Conservation (phyloP, 2,797 vertebrate genomes). For the Manis pentadactyla region DNA sequence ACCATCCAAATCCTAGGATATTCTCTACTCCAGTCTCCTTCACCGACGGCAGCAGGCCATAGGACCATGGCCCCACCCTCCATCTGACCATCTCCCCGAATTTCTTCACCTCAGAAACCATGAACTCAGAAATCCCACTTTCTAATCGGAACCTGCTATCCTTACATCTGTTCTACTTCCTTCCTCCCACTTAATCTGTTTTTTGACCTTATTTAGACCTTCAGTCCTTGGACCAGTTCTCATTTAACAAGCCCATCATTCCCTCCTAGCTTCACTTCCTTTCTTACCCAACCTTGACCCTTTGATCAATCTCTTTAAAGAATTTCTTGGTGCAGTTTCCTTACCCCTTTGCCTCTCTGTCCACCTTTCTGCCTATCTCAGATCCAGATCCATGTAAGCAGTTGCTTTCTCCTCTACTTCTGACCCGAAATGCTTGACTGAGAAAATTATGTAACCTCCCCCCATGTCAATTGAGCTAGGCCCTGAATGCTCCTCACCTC, state of each 20-base stretch:
- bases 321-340: background rate
- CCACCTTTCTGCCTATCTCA: background rate
- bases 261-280: conserved; percentile 28
- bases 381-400: background rate
- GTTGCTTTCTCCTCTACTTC: conserved; percentile 18
- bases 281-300: conserved; percentile 39
- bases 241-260: conserved; percentile 47
- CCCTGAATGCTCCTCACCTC: background rate
- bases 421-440: background rate
- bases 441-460: background rate
- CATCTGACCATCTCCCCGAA: background rate
- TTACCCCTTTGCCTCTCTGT: background rate
- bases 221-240: background rate
- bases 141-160: background rate
- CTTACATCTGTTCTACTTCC: background rate
- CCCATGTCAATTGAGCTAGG: background rate
- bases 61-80: background rate
- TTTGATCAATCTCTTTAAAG: conserved; percentile 57
- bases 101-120: background rate
- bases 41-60: background rate
- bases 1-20: background rate
- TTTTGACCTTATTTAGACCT: conserved; percentile 50
- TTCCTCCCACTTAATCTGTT: conserved; percentile 6
- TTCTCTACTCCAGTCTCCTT: background rate
- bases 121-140: background rate